Percentiles rank a stretch among this genome's conserved stretches.
Evolutionary conservation across 1,140 invertebrate species (phyloP).

Genomic region (Aphelenchoides besseyi): DNA sequence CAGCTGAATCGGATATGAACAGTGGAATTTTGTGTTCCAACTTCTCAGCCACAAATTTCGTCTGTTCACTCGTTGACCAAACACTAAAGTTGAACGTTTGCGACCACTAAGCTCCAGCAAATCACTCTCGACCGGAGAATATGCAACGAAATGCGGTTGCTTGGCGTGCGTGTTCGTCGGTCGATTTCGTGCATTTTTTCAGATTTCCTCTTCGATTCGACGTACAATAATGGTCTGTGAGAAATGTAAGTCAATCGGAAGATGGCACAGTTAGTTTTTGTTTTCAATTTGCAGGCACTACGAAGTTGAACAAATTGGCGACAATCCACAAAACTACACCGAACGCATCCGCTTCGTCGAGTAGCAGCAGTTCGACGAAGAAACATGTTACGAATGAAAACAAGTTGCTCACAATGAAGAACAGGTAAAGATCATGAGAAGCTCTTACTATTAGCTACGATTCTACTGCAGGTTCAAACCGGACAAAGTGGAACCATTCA

Average conservation of each 20-base stretch:
- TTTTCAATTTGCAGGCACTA: conserved; percentile 5
- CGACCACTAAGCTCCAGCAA: too few species aligned
- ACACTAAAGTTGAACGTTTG: too few species aligned
- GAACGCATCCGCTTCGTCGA: background rate
- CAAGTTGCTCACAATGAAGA: conserved; percentile 35
- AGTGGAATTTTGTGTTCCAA: background rate
- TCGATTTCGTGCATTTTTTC: background rate
- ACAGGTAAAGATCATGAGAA: conserved; percentile 31
- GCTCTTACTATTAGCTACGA: background rate
- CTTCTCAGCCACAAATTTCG: too few species aligned
- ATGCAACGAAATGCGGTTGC: background rate
- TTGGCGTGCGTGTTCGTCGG: background rate
- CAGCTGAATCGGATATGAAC: background rate
- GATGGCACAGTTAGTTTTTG: background rate
- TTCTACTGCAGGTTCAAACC: conserved; percentile 39
- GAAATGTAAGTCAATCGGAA: background rate
- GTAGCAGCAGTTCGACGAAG: conserved; percentile 12
- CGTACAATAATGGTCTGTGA: background rate
- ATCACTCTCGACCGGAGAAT: background rate
- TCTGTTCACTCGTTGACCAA: too few species aligned
- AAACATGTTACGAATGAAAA: conserved; percentile 44
- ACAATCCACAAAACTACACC: conserved; percentile 38
- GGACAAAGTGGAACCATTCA: conserved; percentile 30
- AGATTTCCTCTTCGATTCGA: background rate
- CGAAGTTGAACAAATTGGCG: conserved; percentile 24